A percentile compares a stretch with the other conserved stretches of the same genome.
phyloP scores from a whole-genome alignment of 2,113 vertebrate genomes.

The Plotosus lineatus region DNA sequence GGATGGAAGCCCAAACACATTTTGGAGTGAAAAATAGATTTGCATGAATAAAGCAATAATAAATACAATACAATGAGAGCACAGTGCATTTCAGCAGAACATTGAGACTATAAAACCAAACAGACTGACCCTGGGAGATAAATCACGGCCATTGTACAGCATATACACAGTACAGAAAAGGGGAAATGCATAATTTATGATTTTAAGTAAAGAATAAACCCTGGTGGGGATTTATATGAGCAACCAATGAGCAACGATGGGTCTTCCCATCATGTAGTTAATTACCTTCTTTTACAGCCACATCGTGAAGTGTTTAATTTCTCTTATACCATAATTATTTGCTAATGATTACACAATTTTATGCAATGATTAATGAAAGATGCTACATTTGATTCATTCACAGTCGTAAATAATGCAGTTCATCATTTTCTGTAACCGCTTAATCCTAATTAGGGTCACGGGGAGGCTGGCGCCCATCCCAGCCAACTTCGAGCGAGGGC shows the following conservation, averaged over 20 bases:
- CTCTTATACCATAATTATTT: background rate
- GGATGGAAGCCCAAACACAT: constrained; percentile 46
- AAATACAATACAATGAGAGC: constrained; percentile 34
- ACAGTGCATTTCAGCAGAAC: background rate
- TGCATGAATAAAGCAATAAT: constrained; percentile 38
- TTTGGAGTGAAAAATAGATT: constrained; percentile 24
- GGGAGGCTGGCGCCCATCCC: no score
- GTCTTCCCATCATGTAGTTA: background rate
- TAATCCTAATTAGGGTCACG: no score
- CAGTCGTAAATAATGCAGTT: background rate
- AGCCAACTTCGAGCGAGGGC: no score
- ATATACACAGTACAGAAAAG: background rate
- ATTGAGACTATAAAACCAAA: constrained; percentile 14
- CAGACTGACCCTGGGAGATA: constrained; percentile 1
- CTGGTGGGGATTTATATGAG: background rate
- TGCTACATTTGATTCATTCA: background rate
- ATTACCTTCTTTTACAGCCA: background rate
- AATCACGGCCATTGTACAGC: background rate
- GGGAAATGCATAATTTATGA: background rate
- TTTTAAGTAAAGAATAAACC: background rate
- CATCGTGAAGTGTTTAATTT: background rate
- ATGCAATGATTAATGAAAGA: background rate
- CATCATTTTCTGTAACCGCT: background rate
- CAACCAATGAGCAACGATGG: background rate
- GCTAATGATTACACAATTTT: background rate